A percentile compares a stretch with the other conserved stretches of the same genome.
Evolutionary conservation across 2,113 vertebrate species (phyloP).

Genomic region (Apteryx mantelli): DNA sequence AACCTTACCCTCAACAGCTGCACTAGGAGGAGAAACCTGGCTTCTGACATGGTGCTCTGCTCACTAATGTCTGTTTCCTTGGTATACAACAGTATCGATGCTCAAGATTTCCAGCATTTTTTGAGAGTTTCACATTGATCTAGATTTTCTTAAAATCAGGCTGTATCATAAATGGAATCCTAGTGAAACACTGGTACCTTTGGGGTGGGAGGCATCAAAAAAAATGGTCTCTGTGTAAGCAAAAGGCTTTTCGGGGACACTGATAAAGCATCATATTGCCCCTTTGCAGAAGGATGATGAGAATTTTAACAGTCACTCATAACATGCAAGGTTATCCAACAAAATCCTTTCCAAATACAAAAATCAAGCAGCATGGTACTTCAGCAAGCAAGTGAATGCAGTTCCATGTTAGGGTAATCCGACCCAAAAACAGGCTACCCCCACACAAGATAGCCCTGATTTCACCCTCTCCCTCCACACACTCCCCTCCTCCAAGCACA

Average conservation of each 20-base stretch:
- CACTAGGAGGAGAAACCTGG: not conserved
- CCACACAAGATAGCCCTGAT: not conserved
- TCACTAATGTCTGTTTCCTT: not conserved
- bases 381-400: not conserved
- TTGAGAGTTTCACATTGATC: not conserved
- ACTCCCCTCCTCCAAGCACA: not conserved
- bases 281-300: not conserved
- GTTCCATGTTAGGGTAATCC: not conserved
- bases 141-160: not conserved
- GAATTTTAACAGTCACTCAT: not conserved
- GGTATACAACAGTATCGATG: not conserved
- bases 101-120: not conserved
- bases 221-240: not conserved
- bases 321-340: not conserved
- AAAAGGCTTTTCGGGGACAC: not conserved
- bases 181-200: not conserved
- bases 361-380: not conserved
- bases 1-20: not conserved
- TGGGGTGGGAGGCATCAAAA: not conserved
- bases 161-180: not conserved
- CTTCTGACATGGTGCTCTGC: not conserved
- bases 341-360: not conserved
- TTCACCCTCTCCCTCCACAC: not conserved
- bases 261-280: fast-evolving
- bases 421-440: not conserved